Evolutionary conservation across 1,140 invertebrate genomes (phyloP), one percentile per base, ranked within the genome.

Genomic region (Argopecten irradians): DNA sequence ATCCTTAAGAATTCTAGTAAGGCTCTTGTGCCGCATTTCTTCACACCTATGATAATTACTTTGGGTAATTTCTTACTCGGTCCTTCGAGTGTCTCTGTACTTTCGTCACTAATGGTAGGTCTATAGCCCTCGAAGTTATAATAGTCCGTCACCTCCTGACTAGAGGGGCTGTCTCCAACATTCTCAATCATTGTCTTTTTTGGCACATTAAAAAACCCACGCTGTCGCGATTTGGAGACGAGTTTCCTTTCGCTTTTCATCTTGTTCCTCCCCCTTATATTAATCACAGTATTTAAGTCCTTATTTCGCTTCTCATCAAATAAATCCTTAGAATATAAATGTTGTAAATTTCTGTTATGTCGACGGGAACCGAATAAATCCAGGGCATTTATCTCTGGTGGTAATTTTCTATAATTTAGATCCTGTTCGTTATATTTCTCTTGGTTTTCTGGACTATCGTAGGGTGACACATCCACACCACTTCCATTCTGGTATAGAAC

Each of bases 1-100:
- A 96, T 91, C n/a, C 93, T 90, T 9, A 96, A 88, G 82, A 94
- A 95, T 89, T 95, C 94, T 32, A 96, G 90, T n/a, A 96, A 92
- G n/a, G 95, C 95, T 32, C 95, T 89, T 3, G 95, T 96, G 22
- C 95, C 95, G 34, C 94, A 94, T 91, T 96, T 96, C 71, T 95
- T 92, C 28, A 95, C 95, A 71, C 95, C 95, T 32, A 96, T 95
- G 39, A 95, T 95, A 46, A 94, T 94, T 7, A 89, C 91, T 28
- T 91, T 84, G 0, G 93, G 93, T 14, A 93, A 86, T 33, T 90
- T 87, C 82, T 87, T 87, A 28, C 35, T 84, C 11, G 55, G 55
- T n/a, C 22, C 55, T 22, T 16, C 55, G 2, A 71, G 2, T 16
- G 32, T 33, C 85, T 86, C 83, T 86, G 28, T 33, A 28, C 82